Conservation (phyloP, 2,113 vertebrate species). For the Mesembrinibis cayennensis region DNA sequence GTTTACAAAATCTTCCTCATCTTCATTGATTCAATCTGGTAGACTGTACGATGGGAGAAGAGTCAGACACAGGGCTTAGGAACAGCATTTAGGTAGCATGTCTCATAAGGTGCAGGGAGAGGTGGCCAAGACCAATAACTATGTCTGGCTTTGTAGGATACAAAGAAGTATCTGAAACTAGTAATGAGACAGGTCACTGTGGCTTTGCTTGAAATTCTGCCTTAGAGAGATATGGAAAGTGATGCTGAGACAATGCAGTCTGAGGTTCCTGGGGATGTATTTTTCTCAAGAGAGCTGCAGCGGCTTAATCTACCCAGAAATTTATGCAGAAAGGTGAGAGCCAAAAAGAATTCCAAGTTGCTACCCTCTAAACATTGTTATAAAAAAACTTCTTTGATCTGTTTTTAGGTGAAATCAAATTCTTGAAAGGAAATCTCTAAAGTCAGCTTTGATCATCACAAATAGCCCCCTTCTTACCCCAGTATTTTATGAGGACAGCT, state of each 20-base stretch:
- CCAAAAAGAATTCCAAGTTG: background rate
- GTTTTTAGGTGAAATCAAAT: background rate
- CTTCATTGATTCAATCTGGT: background rate
- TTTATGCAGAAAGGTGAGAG: background rate
- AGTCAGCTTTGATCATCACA: background rate
- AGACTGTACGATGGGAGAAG: background rate
- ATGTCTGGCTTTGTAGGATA: background rate
- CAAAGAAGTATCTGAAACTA: background rate
- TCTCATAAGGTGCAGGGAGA: background rate
- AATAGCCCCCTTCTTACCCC: background rate
- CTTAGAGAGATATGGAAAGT: background rate
- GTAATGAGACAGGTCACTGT: background rate
- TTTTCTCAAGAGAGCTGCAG: background rate
- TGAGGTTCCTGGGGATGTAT: background rate
- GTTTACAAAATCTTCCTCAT: background rate
- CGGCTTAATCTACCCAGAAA: background rate
- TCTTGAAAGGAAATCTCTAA: background rate
- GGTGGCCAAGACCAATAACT: background rate
- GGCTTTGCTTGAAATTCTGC: background rate
- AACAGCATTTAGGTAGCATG: fast-evolving
- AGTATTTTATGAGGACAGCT: background rate
- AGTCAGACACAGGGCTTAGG: background rate
- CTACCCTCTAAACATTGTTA: background rate
- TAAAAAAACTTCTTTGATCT: background rate
- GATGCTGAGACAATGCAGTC: background rate